Evolutionary conservation across 2,113 vertebrate species (phyloP), one percentile per base, ranked within the genome.

Genomic region (Phalacrocorax aristotelis): DNA sequence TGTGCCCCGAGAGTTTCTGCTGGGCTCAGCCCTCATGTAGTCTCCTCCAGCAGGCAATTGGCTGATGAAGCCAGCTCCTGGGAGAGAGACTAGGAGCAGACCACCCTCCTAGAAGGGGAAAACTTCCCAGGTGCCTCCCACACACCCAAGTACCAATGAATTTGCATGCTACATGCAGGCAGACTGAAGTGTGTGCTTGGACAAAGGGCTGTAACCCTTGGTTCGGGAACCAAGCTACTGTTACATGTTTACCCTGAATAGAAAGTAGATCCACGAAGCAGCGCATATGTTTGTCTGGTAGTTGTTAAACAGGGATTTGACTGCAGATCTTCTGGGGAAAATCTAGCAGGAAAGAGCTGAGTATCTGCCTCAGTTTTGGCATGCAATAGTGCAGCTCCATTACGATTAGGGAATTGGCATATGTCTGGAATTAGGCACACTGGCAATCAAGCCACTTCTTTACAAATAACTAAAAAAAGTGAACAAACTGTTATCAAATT

Each of bases 401-500:
- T 96, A 76, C 90, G 91, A 60, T 90, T 62, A 68, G 93, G 93
- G 97, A 95, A 88, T 79, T 96, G 93, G 91, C 91, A 91, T 97
- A 93, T 95, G 95, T 84, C 91, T 96, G 89, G 91, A 96, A 95
- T 96, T 96, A 97, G 93, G 87, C 82, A 88, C 75, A 83, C 87
- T 96, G 87, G 93, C 95, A 95, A 93, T 96, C 96, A 96, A 96
- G 87, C 48, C 84, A 93, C 75, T 93, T 93, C 84, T 96, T 96
- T 71, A 93, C 84, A 96, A 93, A 96, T 94, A 97, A 90, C 78
- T 70, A 95, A 92, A 90, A 44, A 90, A 93, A 93, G 46, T 64
- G 94, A 95, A 81, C 66, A 95, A 93, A 94, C 58, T 93, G 70
- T 94, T 95, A 95, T 96, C 94, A 95, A 95, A 97, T 95, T 96